Conservation (phyloP, 2,113 vertebrate species). For the Coreoperca whiteheadi region DNA sequence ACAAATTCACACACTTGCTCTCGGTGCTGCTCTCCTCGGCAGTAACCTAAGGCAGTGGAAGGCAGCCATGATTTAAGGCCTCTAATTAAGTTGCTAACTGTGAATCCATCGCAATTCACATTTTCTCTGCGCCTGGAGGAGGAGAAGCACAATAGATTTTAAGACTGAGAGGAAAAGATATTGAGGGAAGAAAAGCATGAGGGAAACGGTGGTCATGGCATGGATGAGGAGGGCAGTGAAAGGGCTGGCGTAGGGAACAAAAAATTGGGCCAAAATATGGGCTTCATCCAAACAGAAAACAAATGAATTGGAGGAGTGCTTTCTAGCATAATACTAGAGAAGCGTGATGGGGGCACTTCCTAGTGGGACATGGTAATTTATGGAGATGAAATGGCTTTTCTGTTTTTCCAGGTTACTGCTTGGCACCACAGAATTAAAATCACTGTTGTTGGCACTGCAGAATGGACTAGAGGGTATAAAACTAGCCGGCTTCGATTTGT, state of each 20-base stretch:
- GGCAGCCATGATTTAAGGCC: conserved; percentile 69
- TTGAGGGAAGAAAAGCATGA: conserved; percentile 34
- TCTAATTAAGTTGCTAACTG: conserved; percentile 79
- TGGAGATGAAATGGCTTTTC: conserved; percentile 45
- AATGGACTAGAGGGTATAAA: conserved; percentile 21
- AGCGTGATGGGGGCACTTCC: conserved; percentile 30
- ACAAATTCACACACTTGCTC: conserved; percentile 23
- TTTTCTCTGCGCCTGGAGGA: conserved; percentile 55
- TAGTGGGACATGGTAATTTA: conserved; percentile 53
- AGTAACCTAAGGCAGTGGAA: conserved; percentile 54
- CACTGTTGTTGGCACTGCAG: conserved; percentile 26
- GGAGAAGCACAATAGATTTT: conserved; percentile 56
- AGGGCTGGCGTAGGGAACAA: not conserved
- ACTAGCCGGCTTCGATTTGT: conserved; percentile 41
- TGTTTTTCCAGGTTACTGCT: conserved; percentile 50
- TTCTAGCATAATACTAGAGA: conserved; percentile 25
- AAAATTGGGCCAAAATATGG: conserved; percentile 33
- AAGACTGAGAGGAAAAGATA: conserved; percentile 36
- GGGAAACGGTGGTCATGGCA: conserved; percentile 28
- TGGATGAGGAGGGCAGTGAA: conserved; percentile 22
- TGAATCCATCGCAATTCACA: conserved; percentile 70
- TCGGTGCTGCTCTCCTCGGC: conserved; percentile 20
- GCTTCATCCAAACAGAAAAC: conserved; percentile 16
- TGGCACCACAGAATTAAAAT: conserved; percentile 49
- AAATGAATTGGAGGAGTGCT: conserved; percentile 33